Conservation (phyloP, 37 sponge, comb jelly and placozoan species). For the Halisarca cf. caerulea region DNA sequence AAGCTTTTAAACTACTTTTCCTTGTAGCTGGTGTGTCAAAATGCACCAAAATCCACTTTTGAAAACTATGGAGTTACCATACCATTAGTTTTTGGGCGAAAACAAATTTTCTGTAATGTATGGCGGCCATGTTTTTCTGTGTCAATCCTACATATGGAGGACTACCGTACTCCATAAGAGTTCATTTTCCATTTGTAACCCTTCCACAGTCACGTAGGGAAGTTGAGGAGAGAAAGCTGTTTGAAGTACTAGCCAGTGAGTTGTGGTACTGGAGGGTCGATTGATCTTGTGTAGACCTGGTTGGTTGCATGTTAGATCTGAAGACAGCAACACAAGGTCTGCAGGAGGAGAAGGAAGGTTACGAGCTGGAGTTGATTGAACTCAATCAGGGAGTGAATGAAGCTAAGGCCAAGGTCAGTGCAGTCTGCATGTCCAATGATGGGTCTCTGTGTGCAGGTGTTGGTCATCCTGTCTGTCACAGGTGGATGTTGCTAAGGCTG, state of each 20-base stretch:
- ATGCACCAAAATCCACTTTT: no score
- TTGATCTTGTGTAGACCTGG: background rate
- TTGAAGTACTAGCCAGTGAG: slow-evolving; percentile 47
- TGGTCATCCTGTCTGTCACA: no score
- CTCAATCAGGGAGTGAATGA: slow-evolving; percentile 63
- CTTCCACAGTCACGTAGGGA: background rate
- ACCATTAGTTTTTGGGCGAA: no score
- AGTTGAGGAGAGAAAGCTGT: slow-evolving; percentile 56
- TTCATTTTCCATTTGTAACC: no score
- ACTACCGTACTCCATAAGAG: no score
- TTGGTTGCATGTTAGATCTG: slow-evolving; percentile 62
- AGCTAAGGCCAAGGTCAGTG: slow-evolving; percentile 69
- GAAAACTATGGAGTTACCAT: no score
- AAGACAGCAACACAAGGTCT: slow-evolving; percentile 75
- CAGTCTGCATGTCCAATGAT: background rate
- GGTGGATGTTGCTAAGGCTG: slow-evolving; percentile 73
- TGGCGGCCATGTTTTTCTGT: no score
- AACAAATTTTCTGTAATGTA: no score
- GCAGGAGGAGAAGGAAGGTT: slow-evolving; percentile 88
- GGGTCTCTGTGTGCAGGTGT: slow-evolving; percentile 16
- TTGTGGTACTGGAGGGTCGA: background rate
- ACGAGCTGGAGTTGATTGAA: slow-evolving; percentile 63
- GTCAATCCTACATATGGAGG: no score
- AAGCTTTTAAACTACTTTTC: no score
- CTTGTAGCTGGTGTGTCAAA: no score